These are phyloP conservation scores for Nebria brevicollis DNA, from an alignment of 2,888 invertebrate genomes.

Conservation along the genomic window DNA sequence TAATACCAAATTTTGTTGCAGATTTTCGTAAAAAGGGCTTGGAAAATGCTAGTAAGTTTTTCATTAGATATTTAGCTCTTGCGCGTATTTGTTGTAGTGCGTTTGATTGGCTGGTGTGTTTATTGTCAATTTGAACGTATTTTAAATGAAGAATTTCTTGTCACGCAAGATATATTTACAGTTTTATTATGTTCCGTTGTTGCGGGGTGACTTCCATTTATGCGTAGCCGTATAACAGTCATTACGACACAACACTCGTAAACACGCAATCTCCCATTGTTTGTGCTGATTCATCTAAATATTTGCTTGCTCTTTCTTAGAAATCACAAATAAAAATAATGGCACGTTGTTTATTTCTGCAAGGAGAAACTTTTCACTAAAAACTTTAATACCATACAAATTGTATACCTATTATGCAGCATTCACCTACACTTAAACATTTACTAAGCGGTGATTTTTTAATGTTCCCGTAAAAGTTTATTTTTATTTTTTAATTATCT, in stretches of 20 bases:
- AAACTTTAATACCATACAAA: neutral
- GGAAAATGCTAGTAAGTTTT: conserved; percentile 30
- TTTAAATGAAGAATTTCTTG: conserved; percentile 36
- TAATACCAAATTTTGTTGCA: conserved; percentile 18
- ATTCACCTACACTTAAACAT: neutral
- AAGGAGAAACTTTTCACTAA: neutral
- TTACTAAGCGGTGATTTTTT: neutral
- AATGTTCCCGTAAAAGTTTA: neutral
- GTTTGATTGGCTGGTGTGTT: conserved; percentile 19
- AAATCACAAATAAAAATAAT: conserved; percentile 32
- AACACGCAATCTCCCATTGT: conserved; percentile 37
- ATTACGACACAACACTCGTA: conserved; percentile 22
- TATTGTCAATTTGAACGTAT: conserved; percentile 38
- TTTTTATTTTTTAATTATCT: neutral
- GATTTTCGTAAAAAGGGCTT: conserved; percentile 23
- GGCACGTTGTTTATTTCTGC: neutral
- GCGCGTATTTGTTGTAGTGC: neutral
- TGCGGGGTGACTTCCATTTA: conserved; percentile 20
- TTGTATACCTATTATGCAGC: neutral
- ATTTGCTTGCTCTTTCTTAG: conserved; percentile 32
- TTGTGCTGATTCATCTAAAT: conserved; percentile 29
- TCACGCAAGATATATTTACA: conserved; percentile 30
- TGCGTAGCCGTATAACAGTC: neutral
- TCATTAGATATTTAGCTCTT: conserved; percentile 10
- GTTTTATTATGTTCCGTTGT: conserved; percentile 29